A percentile compares a stretch with the other conserved stretches of the same genome.
phyloP scores from a whole-genome alignment of 2,797 vertebrate genomes.

The Threskiornis aethiopicus region DNA sequence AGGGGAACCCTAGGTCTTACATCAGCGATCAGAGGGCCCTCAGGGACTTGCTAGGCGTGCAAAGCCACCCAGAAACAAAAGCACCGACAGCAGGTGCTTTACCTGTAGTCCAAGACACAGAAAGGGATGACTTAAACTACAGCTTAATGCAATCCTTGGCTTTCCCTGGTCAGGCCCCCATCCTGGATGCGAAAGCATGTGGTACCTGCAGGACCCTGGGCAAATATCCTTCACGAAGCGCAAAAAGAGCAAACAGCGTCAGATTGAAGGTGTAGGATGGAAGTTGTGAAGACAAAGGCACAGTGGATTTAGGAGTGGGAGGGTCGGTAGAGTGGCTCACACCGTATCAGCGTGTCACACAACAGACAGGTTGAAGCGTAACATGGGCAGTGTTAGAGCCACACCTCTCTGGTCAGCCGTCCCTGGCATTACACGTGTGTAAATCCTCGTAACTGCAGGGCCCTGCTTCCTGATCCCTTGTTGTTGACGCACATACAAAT shows the following conservation, averaged over 20 bases:
- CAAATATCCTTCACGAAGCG: neutral
- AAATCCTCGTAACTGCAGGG: neutral
- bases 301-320: neutral
- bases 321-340: neutral
- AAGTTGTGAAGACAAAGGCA: neutral
- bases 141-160: neutral
- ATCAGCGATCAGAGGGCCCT: neutral
- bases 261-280: neutral
- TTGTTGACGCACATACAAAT: too few relatives aligned
- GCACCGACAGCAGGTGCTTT: neutral
- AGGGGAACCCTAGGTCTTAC: neutral
- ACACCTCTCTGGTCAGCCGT: neutral
- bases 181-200: neutral
- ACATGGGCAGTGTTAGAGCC: neutral
- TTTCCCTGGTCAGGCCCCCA: neutral
- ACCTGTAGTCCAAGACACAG: neutral
- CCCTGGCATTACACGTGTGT: neutral
- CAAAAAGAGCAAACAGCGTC: neutral
- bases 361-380: neutral
- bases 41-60: neutral
- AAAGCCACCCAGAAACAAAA: neutral
- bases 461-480: neutral
- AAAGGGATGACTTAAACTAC: neutral
- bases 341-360: neutral
- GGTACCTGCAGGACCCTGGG: neutral